phyloP scores from a whole-genome alignment of 1,140 invertebrate genomes.

The Odontomachus brunneus region DNA sequence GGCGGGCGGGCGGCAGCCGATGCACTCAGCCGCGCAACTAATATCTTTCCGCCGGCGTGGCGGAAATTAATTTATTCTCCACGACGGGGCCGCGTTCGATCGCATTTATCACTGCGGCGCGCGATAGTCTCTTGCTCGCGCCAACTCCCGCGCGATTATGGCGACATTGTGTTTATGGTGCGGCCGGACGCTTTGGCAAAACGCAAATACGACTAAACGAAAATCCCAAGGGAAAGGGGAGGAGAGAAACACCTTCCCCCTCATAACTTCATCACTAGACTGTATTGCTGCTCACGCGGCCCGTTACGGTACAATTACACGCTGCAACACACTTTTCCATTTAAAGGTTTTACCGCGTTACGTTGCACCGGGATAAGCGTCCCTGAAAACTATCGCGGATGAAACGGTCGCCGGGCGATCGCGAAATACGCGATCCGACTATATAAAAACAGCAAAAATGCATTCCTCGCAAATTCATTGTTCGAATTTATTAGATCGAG shows the following conservation, averaged over 20 bases:
- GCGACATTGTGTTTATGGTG: neutral
- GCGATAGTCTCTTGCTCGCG: neutral
- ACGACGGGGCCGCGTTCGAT: conserved; percentile 55
- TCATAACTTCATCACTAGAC: conserved; percentile 15
- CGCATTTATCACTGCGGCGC: conserved; percentile 61
- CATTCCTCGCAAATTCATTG: neutral
- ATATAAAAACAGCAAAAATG: neutral
- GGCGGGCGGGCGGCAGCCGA: conserved; percentile 22
- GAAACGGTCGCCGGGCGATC: neutral
- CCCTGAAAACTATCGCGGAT: neutral
- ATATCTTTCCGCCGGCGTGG: conserved; percentile 44
- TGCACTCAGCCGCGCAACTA: conserved; percentile 16
- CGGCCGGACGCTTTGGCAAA: neutral
- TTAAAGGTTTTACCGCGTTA: neutral
- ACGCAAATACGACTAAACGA: neutral
- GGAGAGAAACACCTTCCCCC: neutral
- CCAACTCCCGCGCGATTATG: neutral
- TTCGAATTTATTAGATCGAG: neutral
- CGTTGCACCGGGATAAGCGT: neutral
- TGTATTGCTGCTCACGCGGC: neutral
- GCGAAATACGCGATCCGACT: neutral
- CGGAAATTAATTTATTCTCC: conserved; percentile 69
- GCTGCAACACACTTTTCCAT: conserved; percentile 5
- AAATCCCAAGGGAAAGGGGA: no score
- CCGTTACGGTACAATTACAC: conserved; percentile 3